Percentiles rank a stretch among this genome's conserved stretches.
These are phyloP conservation scores for Branchellion lobata DNA, from an alignment of 2,888 invertebrate species.

Conservation along the genomic window DNA sequence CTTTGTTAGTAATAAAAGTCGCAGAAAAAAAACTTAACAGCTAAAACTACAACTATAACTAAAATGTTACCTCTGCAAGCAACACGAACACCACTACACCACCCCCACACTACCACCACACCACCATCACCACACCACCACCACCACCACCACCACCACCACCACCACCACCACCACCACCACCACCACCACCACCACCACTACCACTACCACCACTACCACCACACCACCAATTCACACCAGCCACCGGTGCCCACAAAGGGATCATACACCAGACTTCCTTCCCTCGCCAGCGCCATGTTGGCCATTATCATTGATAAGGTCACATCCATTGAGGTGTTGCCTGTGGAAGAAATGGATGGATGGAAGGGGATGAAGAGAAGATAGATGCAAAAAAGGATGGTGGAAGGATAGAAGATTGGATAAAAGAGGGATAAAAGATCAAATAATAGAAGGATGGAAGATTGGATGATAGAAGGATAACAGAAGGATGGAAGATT, in stretches of 20 bases:
- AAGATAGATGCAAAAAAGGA: too few relatives aligned
- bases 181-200: background rate
- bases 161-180: conserved; percentile 23
- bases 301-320: conserved; percentile 93
- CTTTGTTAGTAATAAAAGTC: too few relatives aligned
- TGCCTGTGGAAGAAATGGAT: conserved; percentile 62
- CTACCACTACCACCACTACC: background rate
- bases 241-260: conserved; percentile 84
- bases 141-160: background rate
- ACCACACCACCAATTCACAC: conserved; percentile 57
- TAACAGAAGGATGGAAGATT: too few relatives aligned
- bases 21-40: too few relatives aligned
- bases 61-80: too few relatives aligned
- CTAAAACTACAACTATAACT: too few relatives aligned
- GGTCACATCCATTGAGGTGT: conserved; percentile 97
- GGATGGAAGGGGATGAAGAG: too few relatives aligned
- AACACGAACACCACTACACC: background rate
- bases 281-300: conserved; percentile 74
- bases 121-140: too few relatives aligned
- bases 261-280: conserved; percentile 84
- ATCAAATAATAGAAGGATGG: too few relatives aligned
- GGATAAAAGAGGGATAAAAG: too few relatives aligned
- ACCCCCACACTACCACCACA: background rate
- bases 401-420: too few relatives aligned
- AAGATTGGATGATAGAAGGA: too few relatives aligned